Evolutionary conservation across 2,888 invertebrate species (phyloP).

Genomic region (Brachylomia viminalis): DNA sequence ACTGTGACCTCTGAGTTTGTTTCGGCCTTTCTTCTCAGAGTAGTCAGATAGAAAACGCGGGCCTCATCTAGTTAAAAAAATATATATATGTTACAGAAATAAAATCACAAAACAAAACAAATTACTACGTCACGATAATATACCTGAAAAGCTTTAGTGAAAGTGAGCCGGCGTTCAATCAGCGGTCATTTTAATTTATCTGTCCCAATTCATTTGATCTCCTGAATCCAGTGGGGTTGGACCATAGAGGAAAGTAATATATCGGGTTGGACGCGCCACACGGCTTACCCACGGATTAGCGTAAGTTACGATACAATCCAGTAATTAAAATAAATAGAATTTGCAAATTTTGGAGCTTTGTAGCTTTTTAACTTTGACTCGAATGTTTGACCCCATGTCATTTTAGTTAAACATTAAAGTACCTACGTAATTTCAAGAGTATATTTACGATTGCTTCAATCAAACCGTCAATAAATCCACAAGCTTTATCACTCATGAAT

Average conservation of each 20-base stretch:
- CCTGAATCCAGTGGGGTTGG: constrained; percentile 22
- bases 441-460: constrained; percentile 32
- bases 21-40: too few species aligned
- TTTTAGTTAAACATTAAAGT: neutral
- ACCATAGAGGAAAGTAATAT: too few species aligned
- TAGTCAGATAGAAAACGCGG: too few species aligned
- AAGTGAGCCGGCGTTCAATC: constrained; percentile 35
- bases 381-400: neutral
- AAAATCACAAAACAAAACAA: too few species aligned
- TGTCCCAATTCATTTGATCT: constrained; percentile 49
- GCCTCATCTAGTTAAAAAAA: too few species aligned
- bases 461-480: constrained; percentile 22
- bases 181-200: constrained; percentile 47
- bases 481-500: constrained; percentile 23
- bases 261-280: constrained; percentile 17
- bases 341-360: constrained; percentile 22
- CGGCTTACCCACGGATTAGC: constrained; percentile 26
- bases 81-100: too few species aligned
- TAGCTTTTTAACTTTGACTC: neutral
- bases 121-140: neutral
- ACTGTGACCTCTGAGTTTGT: too few species aligned
- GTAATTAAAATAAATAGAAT: constrained; percentile 44
- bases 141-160: constrained; percentile 4
- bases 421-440: neutral
- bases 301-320: constrained; percentile 43